Percentiles rank a stretch among this genome's conserved stretches.
phyloP scores from a whole-genome alignment of 2,797 vertebrate genomes.

The Monodelphis domestica region DNA sequence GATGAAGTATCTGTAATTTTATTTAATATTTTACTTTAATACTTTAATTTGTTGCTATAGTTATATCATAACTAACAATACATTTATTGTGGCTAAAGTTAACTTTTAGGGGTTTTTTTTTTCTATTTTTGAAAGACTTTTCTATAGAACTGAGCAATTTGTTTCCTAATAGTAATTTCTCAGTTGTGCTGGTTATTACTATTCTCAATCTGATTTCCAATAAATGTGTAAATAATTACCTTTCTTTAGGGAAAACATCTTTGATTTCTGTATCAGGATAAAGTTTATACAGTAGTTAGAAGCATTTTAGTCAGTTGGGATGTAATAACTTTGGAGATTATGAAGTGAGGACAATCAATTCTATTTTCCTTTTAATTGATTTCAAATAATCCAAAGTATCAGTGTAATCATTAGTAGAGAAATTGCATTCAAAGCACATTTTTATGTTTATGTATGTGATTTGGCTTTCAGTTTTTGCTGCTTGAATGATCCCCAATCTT shows the following conservation, averaged over 20 bases:
- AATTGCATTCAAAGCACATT: neutral
- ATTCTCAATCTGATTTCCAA: conserved; percentile 18
- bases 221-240: conserved; percentile 27
- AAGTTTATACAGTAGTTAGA: neutral
- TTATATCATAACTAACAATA: conserved; percentile 3
- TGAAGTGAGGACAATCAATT: neutral
- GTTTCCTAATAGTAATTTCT: neutral
- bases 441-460: neutral
- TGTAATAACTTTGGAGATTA: neutral
- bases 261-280: neutral
- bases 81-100: conserved; percentile 36
- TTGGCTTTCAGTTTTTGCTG: neutral
- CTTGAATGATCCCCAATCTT: conserved; percentile 3
- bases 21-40: neutral
- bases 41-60: neutral
- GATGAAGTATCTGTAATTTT: neutral
- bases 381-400: conserved; percentile 11
- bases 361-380: neutral
- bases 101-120: neutral
- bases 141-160: conserved; percentile 19
- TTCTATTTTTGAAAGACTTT: neutral
- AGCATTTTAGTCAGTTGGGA: neutral
- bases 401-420: neutral
- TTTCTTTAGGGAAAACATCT: neutral
- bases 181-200: conserved; percentile 19